Conservation (phyloP, 2,888 invertebrate genomes). For the Mantis religiosa region DNA sequence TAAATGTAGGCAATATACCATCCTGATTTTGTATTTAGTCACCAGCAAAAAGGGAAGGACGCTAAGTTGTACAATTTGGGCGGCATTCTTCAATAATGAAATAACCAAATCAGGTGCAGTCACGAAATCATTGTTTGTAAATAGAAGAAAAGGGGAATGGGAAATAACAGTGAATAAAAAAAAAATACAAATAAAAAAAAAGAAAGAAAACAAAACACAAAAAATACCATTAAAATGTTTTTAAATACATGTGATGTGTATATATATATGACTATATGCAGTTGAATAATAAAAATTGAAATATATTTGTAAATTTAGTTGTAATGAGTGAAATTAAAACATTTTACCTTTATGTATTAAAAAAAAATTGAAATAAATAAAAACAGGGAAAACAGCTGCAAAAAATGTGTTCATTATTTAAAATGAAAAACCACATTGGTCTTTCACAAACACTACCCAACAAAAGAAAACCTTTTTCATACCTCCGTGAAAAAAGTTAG, state of each 20-base stretch:
- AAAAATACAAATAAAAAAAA: not conserved
- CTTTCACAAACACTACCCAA: too few species aligned
- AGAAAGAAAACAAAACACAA: conserved; percentile 6
- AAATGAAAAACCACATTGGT: not conserved
- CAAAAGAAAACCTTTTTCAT: too few species aligned
- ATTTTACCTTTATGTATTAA: conserved; percentile 33
- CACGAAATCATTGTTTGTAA: conserved; percentile 27
- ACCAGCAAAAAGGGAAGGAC: not conserved
- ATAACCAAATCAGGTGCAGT: not conserved
- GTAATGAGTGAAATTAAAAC: conserved; percentile 31
- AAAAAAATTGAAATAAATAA: conserved; percentile 28
- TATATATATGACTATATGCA: conserved; percentile 29
- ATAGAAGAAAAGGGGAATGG: not conserved
- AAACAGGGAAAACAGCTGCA: not conserved
- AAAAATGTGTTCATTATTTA: not conserved
- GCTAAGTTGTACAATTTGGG: not conserved
- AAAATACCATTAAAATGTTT: conserved; percentile 26
- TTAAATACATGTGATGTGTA: conserved; percentile 30
- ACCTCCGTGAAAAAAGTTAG: too few species aligned
- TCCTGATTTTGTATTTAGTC: not conserved
- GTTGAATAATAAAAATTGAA: conserved; percentile 31
- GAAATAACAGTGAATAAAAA: too few species aligned
- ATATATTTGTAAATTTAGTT: conserved; percentile 33
- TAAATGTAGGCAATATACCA: not conserved
- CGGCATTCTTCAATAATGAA: not conserved